Evolutionary conservation across 2,888 invertebrate genomes (phyloP).

Genomic region (Sphaerophoria taeniata): DNA sequence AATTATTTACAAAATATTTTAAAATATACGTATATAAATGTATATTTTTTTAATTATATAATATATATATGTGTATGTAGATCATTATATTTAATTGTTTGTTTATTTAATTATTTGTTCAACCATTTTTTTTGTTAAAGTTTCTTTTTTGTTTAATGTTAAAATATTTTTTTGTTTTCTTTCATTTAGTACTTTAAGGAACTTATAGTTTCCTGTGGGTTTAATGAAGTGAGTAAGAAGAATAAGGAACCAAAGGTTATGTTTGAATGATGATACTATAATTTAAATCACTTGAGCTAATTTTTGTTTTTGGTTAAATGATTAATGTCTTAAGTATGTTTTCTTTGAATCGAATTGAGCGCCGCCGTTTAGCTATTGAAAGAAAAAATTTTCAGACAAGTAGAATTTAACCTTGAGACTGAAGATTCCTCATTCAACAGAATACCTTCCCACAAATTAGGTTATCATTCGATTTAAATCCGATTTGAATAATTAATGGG

Average conservation of each 20-base stretch:
- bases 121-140: constrained; percentile 75
- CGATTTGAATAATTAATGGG: constrained; percentile 66
- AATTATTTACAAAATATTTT: constrained; percentile 67
- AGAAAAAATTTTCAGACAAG: constrained; percentile 5
- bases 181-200: constrained; percentile 70
- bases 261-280: constrained; percentile 53
- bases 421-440: background rate
- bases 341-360: constrained; percentile 74
- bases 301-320: constrained; percentile 61
- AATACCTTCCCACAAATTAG: constrained; percentile 46
- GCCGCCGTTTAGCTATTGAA: background rate
- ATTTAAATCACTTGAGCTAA: constrained; percentile 72
- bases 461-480: constrained; percentile 33
- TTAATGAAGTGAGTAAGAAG: constrained; percentile 68
- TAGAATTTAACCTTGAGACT: constrained; percentile 16
- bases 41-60: constrained; percentile 66
- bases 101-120: constrained; percentile 73
- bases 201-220: constrained; percentile 74
- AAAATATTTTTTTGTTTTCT: constrained; percentile 63
- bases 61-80: constrained; percentile 52
- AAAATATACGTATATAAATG: constrained; percentile 63
- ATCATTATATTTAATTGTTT: constrained; percentile 62
- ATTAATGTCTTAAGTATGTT: constrained; percentile 37
- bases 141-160: constrained; percentile 37
- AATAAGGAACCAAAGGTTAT: constrained; percentile 70